Base-by-base conservation (phyloP, 2,113 vertebrate species). In the Hiodon alosoides region DNA sequence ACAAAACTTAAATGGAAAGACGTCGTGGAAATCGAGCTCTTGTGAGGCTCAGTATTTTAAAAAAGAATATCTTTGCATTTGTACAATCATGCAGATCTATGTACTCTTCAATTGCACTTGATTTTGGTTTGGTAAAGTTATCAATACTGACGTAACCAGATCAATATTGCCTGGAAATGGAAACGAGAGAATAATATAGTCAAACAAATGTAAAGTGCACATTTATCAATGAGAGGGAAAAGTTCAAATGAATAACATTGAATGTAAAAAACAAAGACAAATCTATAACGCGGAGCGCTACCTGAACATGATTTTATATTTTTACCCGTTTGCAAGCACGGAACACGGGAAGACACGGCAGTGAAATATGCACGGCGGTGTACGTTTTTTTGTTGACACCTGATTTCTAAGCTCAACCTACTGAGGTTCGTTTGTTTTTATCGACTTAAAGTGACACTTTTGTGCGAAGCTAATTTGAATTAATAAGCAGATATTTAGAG, bases 61-160 rank as follows among this genome's bases (percentile, higher is more conserved):
- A 87, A 79, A 74, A 82, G 67, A 70, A 79, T 76, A 76, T 80
- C 78, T 82, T 76, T 10, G 81, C 77, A 77, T 80, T 76, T 77
- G 77, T 80, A 76, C 82, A 80, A 89, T 87, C 80, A 85, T 60
- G 76, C 68, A 85, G 81, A 84, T 87, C 81, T 86, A 83, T 81
- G 80, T 80, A 83, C 83, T 84, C 86, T 84, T 87, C 88, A 81
- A 85, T 86, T 87, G 87, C 90, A 92, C 88, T 90, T 93, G 90
- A 93, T 91, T 93, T 92, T 85, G 89, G 84, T 89, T 90, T 91
- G 86, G 86, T 85, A 92, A 94, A 94, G 89, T 94, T 95, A 95
- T 93, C 93, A 81, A 94, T 93, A 92, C 86, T 93, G 93, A 94
- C 93, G 94, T 92, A 87, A 93, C 91, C 81, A 84, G 89, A 93